Conservation (phyloP, 2,113 vertebrate genomes). For the Synodontis membranacea region DNA sequence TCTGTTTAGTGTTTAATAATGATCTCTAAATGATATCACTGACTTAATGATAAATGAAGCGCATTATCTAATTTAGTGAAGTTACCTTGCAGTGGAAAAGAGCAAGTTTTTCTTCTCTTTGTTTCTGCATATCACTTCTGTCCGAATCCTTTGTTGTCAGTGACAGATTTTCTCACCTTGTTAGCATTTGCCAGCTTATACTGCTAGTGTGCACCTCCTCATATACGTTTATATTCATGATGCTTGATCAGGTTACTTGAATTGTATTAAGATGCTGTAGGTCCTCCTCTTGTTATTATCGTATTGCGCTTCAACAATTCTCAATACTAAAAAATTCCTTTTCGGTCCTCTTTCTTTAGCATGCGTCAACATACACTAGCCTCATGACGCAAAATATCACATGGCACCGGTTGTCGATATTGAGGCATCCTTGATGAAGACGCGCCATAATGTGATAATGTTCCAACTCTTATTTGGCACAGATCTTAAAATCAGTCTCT, state of each 20-base stretch:
- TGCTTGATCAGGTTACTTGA: neutral
- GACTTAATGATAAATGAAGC: neutral
- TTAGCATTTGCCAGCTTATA: neutral
- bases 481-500: slow-evolving; percentile 61
- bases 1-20: neutral
- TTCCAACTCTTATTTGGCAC: slow-evolving; percentile 27
- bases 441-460: neutral
- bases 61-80: neutral
- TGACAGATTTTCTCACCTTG: neutral
- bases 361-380: neutral
- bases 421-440: neutral
- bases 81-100: neutral
- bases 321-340: no score
- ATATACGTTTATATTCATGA: neutral
- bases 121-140: neutral
- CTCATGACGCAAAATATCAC: neutral
- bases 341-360: neutral
- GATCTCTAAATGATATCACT: no score
- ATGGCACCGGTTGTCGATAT: neutral
- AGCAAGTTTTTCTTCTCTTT: neutral
- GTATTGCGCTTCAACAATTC: no score
- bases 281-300: neutral
- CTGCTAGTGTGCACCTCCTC: neutral
- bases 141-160: neutral
- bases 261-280: neutral